Percentiles rank a stretch among this genome's conserved stretches.
phyloP scores from a whole-genome alignment of 2,113 vertebrate genomes.

The Formicarius rufipectus region DNA sequence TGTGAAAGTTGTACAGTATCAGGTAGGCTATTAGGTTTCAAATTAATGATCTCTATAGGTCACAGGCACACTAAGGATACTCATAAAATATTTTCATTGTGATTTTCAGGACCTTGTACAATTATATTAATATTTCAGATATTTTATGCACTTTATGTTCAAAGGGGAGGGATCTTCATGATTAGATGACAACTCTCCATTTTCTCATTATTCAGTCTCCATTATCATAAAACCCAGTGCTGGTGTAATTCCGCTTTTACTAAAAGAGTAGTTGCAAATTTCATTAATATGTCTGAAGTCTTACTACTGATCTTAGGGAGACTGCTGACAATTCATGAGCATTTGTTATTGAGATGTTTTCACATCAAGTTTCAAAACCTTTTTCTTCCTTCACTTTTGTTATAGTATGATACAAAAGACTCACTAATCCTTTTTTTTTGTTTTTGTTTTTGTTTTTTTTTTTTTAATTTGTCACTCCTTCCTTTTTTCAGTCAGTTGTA shows the following conservation, averaged over 20 bases:
- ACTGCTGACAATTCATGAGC: neutral
- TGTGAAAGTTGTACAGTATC: slow-evolving; percentile 22
- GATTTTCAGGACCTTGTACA: slow-evolving; percentile 58
- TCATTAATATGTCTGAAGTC: neutral
- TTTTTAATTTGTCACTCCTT: neutral
- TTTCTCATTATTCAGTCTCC: slow-evolving; percentile 9
- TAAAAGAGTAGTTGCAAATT: neutral
- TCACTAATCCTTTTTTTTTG: neutral
- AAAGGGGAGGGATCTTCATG: slow-evolving; percentile 4
- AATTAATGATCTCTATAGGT: slow-evolving; percentile 70
- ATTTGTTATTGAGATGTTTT: neutral
- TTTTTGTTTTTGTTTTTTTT: too few relatives aligned
- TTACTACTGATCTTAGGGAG: neutral
- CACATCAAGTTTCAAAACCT: neutral
- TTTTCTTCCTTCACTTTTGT: neutral
- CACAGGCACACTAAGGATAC: slow-evolving; percentile 59
- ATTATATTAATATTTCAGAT: slow-evolving; percentile 64
- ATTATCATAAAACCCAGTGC: neutral
- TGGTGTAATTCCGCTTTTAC: neutral
- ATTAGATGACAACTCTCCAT: slow-evolving; percentile 19
- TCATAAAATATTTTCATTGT: slow-evolving; percentile 70
- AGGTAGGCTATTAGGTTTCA: slow-evolving; percentile 62
- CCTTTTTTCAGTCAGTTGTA: neutral
- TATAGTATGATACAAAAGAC: neutral
- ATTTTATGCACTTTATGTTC: slow-evolving; percentile 53